These are phyloP conservation scores for Craseonycteris thonglongyai DNA, from an alignment of 2,113 vertebrate genomes.

Conservation along the genomic window DNA sequence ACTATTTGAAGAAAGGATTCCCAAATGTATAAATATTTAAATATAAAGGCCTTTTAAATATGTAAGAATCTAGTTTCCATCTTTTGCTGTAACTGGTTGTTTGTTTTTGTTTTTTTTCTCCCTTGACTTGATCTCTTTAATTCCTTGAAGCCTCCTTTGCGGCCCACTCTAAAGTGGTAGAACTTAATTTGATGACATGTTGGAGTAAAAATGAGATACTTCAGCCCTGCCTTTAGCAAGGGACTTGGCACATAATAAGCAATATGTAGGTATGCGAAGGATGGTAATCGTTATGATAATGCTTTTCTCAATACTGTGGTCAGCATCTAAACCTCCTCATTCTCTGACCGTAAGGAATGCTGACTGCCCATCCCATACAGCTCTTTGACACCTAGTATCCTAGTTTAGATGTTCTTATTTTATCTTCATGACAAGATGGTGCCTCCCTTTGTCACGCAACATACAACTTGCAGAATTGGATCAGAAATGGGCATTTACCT, in stretches of 20 bases:
- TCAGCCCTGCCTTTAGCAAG: neutral
- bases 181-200: neutral
- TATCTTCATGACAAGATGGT: no score
- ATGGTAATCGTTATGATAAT: neutral
- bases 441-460: no score
- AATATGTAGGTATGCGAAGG: neutral
- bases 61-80: neutral
- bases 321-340: neutral
- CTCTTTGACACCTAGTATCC: no score
- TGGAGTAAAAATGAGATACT: neutral
- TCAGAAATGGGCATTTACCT: no score
- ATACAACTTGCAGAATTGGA: no score
- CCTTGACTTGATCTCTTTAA: neutral
- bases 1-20: neutral
- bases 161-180: neutral
- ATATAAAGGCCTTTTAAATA: neutral
- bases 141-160: neutral
- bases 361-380: no score
- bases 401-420: no score
- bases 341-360: neutral
- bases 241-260: neutral
- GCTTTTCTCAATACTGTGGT: neutral
- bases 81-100: neutral
- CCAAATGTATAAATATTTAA: neutral
- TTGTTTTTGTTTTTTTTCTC: neutral